phyloP scores from a whole-genome alignment of 2,888 invertebrate genomes.

The Thecocarcelia acutangulata region DNA sequence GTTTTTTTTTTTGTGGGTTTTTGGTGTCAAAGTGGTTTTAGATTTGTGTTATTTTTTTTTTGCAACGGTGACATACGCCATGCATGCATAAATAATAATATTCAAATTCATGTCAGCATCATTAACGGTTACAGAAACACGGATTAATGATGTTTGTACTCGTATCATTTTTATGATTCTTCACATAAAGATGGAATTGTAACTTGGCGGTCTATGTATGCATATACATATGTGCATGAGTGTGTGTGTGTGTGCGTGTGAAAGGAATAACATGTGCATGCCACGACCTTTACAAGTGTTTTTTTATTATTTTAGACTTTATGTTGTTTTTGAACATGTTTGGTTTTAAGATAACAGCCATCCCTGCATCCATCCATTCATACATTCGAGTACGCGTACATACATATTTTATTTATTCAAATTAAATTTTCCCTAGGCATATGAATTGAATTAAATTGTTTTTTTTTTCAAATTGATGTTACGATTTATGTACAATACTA shows the following conservation, averaged over 20 bases:
- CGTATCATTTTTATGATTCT: background rate
- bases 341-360: conserved; percentile 9
- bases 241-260: background rate
- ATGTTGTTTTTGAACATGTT: conserved; percentile 5
- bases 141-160: conserved; percentile 51
- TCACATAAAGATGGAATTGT: background rate
- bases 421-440: conserved; percentile 26
- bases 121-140: conserved; percentile 61
- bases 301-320: conserved; percentile 42
- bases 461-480: conserved; percentile 49
- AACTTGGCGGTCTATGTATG: conserved; percentile 25
- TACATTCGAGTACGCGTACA: too few species aligned
- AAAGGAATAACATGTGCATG: conserved; percentile 53
- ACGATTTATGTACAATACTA: conserved; percentile 12
- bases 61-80: conserved; percentile 49
- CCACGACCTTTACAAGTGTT: conserved; percentile 63
- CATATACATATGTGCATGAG: too few species aligned
- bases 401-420: conserved; percentile 21
- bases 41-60: conserved; percentile 58
- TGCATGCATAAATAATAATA: conserved; percentile 61
- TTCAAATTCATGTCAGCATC: conserved; percentile 64
- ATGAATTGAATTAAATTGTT: conserved; percentile 32
- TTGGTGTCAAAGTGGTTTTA: conserved; percentile 13
- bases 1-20: background rate
- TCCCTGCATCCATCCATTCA: too few species aligned